Base-by-base conservation (phyloP, 2,797 vertebrate species). In the Phoxinus dragarum region DNA sequence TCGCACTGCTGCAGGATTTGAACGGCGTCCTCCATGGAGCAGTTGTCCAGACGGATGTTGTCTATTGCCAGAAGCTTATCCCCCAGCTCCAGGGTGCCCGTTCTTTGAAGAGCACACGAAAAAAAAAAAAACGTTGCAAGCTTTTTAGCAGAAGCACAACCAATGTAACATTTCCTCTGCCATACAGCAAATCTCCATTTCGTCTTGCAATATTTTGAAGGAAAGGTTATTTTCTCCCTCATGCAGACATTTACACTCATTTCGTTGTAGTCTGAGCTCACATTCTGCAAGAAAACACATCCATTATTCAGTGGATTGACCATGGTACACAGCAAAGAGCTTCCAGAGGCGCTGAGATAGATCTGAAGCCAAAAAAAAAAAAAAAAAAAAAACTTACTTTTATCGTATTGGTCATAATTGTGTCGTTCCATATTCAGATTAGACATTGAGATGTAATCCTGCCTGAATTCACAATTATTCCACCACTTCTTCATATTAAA, bases 11-110 rank as follows among this genome's bases (percentile, higher is more conserved):
- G 97, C 78, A 99, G 96, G 92, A 99, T 99, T 92, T 98, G 97
- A n/a, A 99, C 98, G 0, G 98, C 98, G 47, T 99, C 98, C 94
- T 99, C 98, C 98, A 99, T 99, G 72, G 98, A 98, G 90, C 97
- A 99, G 92, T 95, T 99, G 93, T 99, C 98, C 92, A 99, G 95
- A 3, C 98, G 96, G 90, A 99, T 96, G 92, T 98, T 99, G 84
- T 99, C 98, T 77, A 99, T 99, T 61, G 98, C 98, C 82, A 99
- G 95, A 75, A 99, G 94, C 90, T 98, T 99, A 91, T 99, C 98
- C 23, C 98, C 98, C 27, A 99, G 93, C 91, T 99, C 98, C 2
- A 99, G 88, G 0, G 98, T 99, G 40, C 98, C 98, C 0, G 98
- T 99, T 93, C 98, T 99, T 80, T 6, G 59, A 66, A 40, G 11